phyloP scores from a whole-genome alignment of 2,888 invertebrate genomes.

The Melanophora roralis region DNA sequence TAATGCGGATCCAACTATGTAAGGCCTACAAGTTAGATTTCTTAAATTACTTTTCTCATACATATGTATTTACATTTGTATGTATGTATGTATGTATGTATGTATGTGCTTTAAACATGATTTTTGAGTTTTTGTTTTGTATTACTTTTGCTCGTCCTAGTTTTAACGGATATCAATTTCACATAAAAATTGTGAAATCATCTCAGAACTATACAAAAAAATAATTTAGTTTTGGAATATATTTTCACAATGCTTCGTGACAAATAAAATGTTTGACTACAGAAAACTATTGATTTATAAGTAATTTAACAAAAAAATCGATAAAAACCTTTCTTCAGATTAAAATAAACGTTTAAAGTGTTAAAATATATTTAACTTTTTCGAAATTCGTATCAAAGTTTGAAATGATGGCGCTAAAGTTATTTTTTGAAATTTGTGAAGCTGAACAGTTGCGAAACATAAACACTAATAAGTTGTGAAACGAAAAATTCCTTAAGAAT shows the following conservation, averaged over 20 bases:
- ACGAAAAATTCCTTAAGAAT: too few species aligned
- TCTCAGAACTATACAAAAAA: conserved; percentile 23
- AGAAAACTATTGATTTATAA: background rate
- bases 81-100: too few species aligned
- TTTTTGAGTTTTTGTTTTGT: background rate
- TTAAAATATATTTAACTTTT: too few species aligned
- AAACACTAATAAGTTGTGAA: too few species aligned
- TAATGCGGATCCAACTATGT: background rate
- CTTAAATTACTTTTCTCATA: conserved; percentile 17
- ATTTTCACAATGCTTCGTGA: conserved; percentile 1
- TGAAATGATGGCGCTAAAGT: too few species aligned
- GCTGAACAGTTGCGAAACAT: too few species aligned
- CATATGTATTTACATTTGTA: background rate
- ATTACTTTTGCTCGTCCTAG: conserved; percentile 26
- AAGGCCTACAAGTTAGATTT: background rate
- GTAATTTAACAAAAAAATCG: too few species aligned
- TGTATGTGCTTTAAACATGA: too few species aligned
- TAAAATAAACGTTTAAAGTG: too few species aligned
- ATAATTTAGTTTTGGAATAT: background rate
- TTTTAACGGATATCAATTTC: conserved; percentile 74
- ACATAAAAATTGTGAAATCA: conserved; percentile 71
- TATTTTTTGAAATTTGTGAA: too few species aligned
- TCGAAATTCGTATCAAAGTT: too few species aligned
- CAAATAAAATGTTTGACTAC: background rate
- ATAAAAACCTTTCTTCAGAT: too few species aligned